These are phyloP conservation scores for Ectobius pallidus DNA, from an alignment of 2,888 invertebrate genomes.

Conservation along the genomic window DNA sequence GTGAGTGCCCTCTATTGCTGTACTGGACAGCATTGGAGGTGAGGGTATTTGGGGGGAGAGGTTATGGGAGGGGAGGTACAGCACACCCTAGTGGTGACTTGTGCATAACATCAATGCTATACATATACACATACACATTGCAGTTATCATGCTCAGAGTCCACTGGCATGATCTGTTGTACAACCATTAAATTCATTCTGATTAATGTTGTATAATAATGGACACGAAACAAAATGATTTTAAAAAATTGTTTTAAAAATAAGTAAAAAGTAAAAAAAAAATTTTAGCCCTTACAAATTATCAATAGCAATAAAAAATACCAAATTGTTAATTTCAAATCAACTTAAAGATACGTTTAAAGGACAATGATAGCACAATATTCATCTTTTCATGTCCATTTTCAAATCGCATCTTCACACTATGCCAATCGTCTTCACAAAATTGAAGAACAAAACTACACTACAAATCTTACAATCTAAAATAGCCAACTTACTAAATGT, in stretches of 20 bases:
- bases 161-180: not conserved
- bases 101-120: not conserved
- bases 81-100: slow-evolving; percentile 1
- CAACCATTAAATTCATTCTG: not conserved
- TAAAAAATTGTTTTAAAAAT: not conserved
- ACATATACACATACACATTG: slow-evolving; percentile 8
- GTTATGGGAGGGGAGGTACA: not conserved
- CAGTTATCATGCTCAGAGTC: not conserved
- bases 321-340: not conserved
- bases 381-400: too few species aligned
- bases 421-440: too few species aligned
- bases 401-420: too few species aligned
- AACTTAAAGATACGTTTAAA: not conserved
- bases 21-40: not conserved
- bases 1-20: slow-evolving; percentile 8
- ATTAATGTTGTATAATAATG: not conserved
- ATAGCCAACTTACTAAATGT: too few species aligned
- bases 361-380: too few species aligned
- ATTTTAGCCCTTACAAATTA: not conserved
- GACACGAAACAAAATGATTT: not conserved
- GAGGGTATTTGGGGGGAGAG: not conserved
- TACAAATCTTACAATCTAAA: too few species aligned
- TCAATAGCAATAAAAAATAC: not conserved
- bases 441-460: too few species aligned
- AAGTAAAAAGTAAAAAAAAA: not conserved